Base-by-base conservation (phyloP, 2,113 vertebrate genomes). In the Brachyhypopomus gauderio region DNA sequence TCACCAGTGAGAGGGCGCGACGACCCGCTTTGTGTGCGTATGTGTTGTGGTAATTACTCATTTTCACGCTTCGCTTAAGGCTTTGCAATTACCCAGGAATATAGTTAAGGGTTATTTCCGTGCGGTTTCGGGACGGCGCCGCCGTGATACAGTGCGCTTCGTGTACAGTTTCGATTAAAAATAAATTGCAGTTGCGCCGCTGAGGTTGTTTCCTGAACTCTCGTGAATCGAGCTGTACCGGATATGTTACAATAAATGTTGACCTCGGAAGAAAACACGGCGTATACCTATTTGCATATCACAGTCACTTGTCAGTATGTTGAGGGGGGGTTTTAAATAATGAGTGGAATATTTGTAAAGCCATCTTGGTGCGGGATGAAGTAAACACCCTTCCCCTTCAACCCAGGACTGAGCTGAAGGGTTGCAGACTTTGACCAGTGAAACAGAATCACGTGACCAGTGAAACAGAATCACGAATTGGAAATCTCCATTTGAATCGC, bases 31-130 rank as follows among this genome's bases (percentile, higher is more conserved):
- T 22, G 3, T 3, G 16, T 12, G 5, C 9, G 16, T 82, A 56
- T 62, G 36, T 64, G 75, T 67, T 63, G 41, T 77, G 75, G 79
- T 81, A 74, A 81, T 85, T 77, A 81, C 74, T 64, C 79, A 67
- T 81, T 85, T 85, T 73, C 58, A 81, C 36, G 75, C 79, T 83
- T 72, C 52, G 34, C 76, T 83, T 81, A 55, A 81, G 38, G 75
- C 62, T 45, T 78, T 70, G 83, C 79, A 81, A 81, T 81, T 81
- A 78, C 52, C 75, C 66, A 41, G 83, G 79, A 81, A 78, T 74
- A 77, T 62, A 74, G 36, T 81, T 78, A 73, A 74, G 79, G 83
- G 67, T 71, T 85, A 80, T 59, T 80, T 81, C 75, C 30, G 56
- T 41, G 75, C 36, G 75, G 56, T 38, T 78, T 73, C 27, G 19